Base-by-base conservation (phyloP, 2,113 vertebrate genomes). In the Corynorhinus townsendii region DNA sequence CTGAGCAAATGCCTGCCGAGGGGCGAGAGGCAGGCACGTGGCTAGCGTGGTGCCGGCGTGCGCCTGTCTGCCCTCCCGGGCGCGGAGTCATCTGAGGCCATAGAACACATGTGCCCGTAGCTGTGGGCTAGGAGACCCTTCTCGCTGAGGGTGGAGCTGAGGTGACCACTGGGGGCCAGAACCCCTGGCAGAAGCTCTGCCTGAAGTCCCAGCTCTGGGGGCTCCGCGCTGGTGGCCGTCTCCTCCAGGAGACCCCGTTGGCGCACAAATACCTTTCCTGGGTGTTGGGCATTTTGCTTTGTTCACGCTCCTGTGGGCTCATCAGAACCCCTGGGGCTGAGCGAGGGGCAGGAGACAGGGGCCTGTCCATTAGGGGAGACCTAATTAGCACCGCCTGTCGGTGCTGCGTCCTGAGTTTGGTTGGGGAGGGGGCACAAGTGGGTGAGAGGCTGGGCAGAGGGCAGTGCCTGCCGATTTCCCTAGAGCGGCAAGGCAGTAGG, bases 41-140 rank as follows among this genome's bases (percentile, higher is more conserved):
- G 26, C 26, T 26, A 7, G 1, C 33, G 19, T 0, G 43, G 38
- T 3, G 30, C 35, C 24, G 20, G 40, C 0, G 1, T 1, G 30
- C n/a, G 54, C 54, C 9, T 33, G 4, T 54, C 59, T 30, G 28
- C 38, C n/a, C 7, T n/a, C 43, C 35, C 38, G 10, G 75, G 40
- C 52, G n/a, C n/a, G n/a, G n/a, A n/a, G n/a, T n/a, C 52, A n/a
- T 14, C 7, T 14, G 82, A 56, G 72, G 20, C n/a, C 26, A 4
- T 0, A 43, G 45, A n/a, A 54, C 17, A 4, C n/a, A 11, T 14
- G 9, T 64, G n/a, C 43, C 35, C 43, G 0, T 6, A 30, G n/a
- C 47, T 28, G 24, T 45, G 49, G 68, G 35, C 22, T 24, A 0
- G 5, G 73, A 38, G 56, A 66, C 10, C 59, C 9, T 43, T 43